Evolutionary conservation across 2,888 invertebrate genomes (phyloP), one percentile per base, ranked within the genome.

Genomic region (Drosophila mimetica): DNA sequence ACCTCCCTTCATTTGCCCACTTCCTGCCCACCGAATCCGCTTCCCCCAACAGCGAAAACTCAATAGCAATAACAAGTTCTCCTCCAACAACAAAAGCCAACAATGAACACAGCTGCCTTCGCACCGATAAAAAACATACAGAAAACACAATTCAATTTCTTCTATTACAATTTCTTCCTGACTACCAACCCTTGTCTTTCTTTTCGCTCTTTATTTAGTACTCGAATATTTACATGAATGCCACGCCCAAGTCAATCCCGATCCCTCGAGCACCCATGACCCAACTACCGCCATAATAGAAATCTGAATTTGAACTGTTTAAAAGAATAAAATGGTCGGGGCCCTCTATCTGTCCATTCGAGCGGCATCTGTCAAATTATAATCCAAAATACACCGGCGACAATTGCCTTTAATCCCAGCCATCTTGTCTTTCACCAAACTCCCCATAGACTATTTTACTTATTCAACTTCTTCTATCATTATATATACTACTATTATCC

Each of bases 131-230:
- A 69, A 69, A 57, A 46, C 57, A 59, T 61, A 69, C 52, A 69
- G 59, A 74, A 25, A 71, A 79, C 71, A 87, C 82, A 79, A 83
- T 85, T 83, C 88, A 87, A 87, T 83, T 87, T 83, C 79, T 85
- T 82, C 83, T 85, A 82, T 76, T 71, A 81, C 87, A 86, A 76
- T 76, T 74, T 81, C 76, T 72, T 72, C 52, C 76, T 77, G 67
- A 51, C 85, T 73, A 66, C 65, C 48, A 39, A 48, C 48, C 28
- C 74, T 36, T 41, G 54, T 28, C 76, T 50, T 46, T 60, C 64
- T 47, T 44, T 61, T 54, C 54, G 63, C 57, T 73, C 34, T 53
- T 63, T 65, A 44, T 63, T 67, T 69, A 54, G 61, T 67, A 58
- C 60, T 9, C 53, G 53, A 47, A 63, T 59, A 76, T 72, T 60